These are phyloP conservation scores for Drosophila mayri DNA, from an alignment of 1,140 invertebrate species.

Conservation along the genomic window DNA sequence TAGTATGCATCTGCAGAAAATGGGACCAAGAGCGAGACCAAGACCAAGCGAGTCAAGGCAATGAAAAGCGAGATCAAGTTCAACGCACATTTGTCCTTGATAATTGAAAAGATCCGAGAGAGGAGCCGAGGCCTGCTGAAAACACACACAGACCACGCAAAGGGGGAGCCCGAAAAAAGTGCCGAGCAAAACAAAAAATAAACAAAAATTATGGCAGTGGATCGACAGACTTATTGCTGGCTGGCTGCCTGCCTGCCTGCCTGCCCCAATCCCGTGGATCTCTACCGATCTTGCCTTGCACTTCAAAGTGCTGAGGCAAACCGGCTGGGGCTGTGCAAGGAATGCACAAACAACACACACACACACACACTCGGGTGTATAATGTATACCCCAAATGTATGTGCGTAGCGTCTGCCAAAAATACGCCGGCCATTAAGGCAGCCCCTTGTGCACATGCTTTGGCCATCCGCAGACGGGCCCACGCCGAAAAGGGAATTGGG, in stretches of 20 bases:
- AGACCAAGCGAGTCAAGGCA: constrained; percentile 23
- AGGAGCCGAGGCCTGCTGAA: constrained; percentile 9
- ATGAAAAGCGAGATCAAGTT: constrained; percentile 82
- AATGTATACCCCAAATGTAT: constrained; percentile 61
- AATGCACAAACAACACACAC: constrained; percentile 44
- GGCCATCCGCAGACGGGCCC: constrained; percentile 37
- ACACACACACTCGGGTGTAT: constrained; percentile 13
- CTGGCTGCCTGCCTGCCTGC: constrained; percentile 11
- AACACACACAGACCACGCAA: constrained; percentile 13
- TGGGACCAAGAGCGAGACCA: constrained; percentile 14
- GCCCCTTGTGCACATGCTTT: constrained; percentile 39
- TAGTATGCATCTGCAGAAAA: constrained; percentile 35
- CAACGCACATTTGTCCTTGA: constrained; percentile 83
- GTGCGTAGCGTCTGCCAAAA: constrained; percentile 81
- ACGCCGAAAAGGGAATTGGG: constrained; percentile 18
- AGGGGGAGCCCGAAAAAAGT: constrained; percentile 72
- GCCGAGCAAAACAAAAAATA: constrained; percentile 64
- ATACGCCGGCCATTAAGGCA: constrained; percentile 73
- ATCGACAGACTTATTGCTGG: constrained; percentile 79
- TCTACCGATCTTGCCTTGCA: constrained; percentile 18
- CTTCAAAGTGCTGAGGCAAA: constrained; percentile 52
- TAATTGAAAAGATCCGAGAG: constrained; percentile 58
- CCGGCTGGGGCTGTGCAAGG: constrained; percentile 53
- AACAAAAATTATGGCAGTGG: constrained; percentile 82
- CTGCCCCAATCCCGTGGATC: neutral